These are phyloP conservation scores for Dysidea cf. avara DNA, from an alignment of 37 sponge, comb jelly and placozoan genomes.

Conservation along the genomic window DNA sequence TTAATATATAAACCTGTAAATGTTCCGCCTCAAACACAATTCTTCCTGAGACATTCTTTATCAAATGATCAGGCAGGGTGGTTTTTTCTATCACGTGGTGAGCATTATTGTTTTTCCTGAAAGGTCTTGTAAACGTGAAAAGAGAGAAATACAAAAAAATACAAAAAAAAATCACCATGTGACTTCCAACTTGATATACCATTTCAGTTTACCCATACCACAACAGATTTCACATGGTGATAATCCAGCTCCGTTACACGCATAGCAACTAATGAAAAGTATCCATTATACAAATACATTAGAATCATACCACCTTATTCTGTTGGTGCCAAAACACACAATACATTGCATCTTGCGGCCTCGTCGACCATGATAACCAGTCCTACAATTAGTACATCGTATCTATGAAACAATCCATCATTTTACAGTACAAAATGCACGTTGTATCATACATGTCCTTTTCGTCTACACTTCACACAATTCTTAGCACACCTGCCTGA, in stretches of 20 bases:
- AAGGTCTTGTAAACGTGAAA: not conserved
- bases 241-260: conserved; percentile 65
- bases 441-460: conserved; percentile 45
- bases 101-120: conserved; percentile 30
- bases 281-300: not conserved
- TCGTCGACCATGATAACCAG: conserved; percentile 36
- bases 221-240: conserved; percentile 40
- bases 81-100: conserved; percentile 75
- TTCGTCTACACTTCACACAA: conserved; percentile 53
- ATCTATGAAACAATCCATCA: conserved; percentile 20
- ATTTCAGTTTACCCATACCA: conserved; percentile 37
- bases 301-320: conserved; percentile 34
- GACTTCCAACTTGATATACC: conserved; percentile 63
- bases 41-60: conserved; percentile 45
- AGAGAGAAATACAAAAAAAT: too few relatives aligned
- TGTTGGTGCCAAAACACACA: conserved; percentile 55
- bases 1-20: conserved; percentile 50
- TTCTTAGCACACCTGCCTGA: conserved; percentile 34
- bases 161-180: conserved; percentile 27
- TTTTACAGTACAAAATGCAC: conserved; percentile 4
- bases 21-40: conserved; percentile 58
- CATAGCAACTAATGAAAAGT: conserved; percentile 42
- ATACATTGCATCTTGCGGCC: conserved; percentile 40
- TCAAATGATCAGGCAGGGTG: conserved; percentile 63
- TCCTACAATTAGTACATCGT: conserved; percentile 35